phyloP scores from a whole-genome alignment of 2,797 vertebrate genomes.

The Muscicapa comitata region DNA sequence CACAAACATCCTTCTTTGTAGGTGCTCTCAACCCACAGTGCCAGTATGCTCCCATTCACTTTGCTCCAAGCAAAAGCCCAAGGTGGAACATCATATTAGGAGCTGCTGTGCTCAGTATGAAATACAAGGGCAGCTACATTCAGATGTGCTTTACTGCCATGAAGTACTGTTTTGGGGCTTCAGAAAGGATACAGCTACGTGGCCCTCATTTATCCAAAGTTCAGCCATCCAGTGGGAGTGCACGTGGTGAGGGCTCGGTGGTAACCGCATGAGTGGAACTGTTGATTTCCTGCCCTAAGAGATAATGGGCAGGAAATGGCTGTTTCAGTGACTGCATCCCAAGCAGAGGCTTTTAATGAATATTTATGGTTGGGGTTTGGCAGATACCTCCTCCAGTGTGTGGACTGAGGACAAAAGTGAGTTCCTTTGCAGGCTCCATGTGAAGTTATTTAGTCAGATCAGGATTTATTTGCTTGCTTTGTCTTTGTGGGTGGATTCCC shows the following conservation, averaged over 20 bases:
- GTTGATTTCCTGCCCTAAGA: conserved; percentile 49
- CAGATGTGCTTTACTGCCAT: neutral
- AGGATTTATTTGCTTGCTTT: conserved; percentile 12
- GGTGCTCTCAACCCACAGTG: neutral
- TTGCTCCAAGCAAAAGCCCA: neutral
- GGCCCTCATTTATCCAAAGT: neutral
- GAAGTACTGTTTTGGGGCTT: neutral
- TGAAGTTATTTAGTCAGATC: conserved; percentile 22
- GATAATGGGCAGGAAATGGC: conserved; percentile 61
- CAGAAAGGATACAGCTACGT: neutral
- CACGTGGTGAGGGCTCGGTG: neutral
- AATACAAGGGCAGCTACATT: neutral
- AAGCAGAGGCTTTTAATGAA: conserved; percentile 55
- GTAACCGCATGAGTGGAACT: conserved; percentile 46
- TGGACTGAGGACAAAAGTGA: conserved; percentile 46
- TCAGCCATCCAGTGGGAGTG: neutral
- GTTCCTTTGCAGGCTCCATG: conserved; percentile 27
- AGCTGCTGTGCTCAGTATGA: neutral
- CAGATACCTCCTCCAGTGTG: conserved; percentile 37
- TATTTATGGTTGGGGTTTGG: conserved; percentile 61
- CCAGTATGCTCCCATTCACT: neutral
- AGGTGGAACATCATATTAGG: neutral
- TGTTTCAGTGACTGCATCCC: conserved; percentile 58
- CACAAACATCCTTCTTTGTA: neutral
- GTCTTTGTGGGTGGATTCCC: conserved; percentile 13